Evolutionary conservation across 2,888 invertebrate genomes (phyloP).

Genomic region (Apamea anceps): DNA sequence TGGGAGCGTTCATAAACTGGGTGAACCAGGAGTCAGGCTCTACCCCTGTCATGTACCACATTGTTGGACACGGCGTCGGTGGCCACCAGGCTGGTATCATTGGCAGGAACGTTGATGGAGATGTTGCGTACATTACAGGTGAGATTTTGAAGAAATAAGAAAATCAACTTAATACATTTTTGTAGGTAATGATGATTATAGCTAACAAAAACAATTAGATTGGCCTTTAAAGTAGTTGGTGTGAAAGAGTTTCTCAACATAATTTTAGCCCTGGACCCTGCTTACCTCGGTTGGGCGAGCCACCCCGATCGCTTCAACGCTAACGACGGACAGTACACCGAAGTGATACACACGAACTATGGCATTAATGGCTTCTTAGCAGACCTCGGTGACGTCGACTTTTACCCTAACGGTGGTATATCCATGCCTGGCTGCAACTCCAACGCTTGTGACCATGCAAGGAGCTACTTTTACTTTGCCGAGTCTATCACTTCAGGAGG

Average conservation of each 20-base stretch:
- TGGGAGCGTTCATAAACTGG: conserved; percentile 80
- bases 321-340: conserved; percentile 78
- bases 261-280: conserved; percentile 78
- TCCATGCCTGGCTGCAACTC: conserved; percentile 82
- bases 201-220: background rate
- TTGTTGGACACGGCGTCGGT: conserved; percentile 81
- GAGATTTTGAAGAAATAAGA: conserved; percentile 32
- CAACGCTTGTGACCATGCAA: conserved; percentile 78
- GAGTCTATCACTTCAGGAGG: conserved; percentile 78
- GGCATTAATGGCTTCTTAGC: conserved; percentile 78
- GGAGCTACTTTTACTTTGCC: conserved; percentile 79
- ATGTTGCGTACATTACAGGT: conserved; percentile 81
- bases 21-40: conserved; percentile 73
- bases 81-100: conserved; percentile 81
- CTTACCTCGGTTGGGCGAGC: conserved; percentile 80
- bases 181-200: background rate
- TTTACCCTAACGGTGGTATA: conserved; percentile 82
- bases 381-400: conserved; percentile 78
- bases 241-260: background rate
- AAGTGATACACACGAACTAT: conserved; percentile 82
- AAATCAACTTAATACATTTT: background rate
- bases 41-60: conserved; percentile 74
- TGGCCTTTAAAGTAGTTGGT: background rate
- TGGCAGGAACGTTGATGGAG: conserved; percentile 77
- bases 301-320: conserved; percentile 76